Conservation (phyloP, 2,888 invertebrate genomes). For the Tiliacea aurago region DNA sequence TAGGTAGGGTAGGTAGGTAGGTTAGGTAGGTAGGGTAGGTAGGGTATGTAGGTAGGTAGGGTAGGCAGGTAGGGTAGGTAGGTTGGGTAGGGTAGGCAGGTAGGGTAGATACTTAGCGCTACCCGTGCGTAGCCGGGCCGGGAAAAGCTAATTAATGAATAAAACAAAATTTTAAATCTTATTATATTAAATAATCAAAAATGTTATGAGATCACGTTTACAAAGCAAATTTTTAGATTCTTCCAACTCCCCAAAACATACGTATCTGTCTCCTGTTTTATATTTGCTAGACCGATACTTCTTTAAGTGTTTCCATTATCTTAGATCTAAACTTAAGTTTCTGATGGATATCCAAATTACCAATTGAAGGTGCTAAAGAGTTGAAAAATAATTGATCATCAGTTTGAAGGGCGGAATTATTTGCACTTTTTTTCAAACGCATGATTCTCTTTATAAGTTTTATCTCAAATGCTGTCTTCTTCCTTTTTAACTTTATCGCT, state of each 20-base stretch:
- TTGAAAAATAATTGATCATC: slow-evolving; percentile 49
- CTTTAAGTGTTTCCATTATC: slow-evolving; percentile 34
- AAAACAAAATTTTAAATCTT: neutral
- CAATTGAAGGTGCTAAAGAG: slow-evolving; percentile 40
- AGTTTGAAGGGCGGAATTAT: slow-evolving; percentile 7
- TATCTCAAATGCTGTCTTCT: slow-evolving; percentile 23
- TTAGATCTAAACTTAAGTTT: slow-evolving; percentile 44
- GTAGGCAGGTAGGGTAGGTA: too few relatives aligned
- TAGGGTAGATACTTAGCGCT: too few relatives aligned
- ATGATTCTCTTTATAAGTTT: slow-evolving; percentile 10
- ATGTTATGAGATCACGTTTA: neutral
- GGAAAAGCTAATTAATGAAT: too few relatives aligned
- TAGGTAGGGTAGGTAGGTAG: too few relatives aligned
- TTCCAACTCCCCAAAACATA: neutral
- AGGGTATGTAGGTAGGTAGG: too few relatives aligned
- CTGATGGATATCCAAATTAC: slow-evolving; percentile 35
- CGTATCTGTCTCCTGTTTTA: slow-evolving; percentile 12
- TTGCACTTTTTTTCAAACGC: slow-evolving; percentile 3
- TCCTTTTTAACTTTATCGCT: too few relatives aligned
- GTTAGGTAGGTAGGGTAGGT: too few relatives aligned
- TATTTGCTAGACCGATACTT: neutral
- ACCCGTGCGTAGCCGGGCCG: too few relatives aligned
- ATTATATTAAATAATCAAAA: neutral
- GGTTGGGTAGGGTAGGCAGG: too few relatives aligned
- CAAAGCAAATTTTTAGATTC: neutral